A percentile compares a stretch with the other conserved stretches of the same genome.
These are phyloP conservation scores for Lanistes nyassanus DNA, from an alignment of 1,140 invertebrate species.

Conservation along the genomic window DNA sequence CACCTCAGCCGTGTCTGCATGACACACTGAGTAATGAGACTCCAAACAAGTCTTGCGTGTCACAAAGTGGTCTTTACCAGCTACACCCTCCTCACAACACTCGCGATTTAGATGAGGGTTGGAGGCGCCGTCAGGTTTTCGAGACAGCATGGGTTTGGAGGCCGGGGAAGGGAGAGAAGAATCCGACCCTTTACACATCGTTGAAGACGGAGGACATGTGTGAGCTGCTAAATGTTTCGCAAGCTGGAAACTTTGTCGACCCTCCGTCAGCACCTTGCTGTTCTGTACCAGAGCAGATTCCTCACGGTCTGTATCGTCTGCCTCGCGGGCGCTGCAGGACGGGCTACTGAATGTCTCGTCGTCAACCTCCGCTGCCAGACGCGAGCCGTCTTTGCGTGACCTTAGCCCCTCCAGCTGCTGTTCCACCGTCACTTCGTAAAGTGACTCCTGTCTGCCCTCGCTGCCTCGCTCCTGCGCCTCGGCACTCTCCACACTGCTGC, in stretches of 20 bases:
- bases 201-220: neutral
- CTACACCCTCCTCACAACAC: slow-evolving; percentile 30
- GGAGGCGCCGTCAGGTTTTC: slow-evolving; percentile 89
- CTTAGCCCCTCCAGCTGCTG: slow-evolving; percentile 52
- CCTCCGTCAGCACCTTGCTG: slow-evolving; percentile 32
- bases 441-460: slow-evolving; percentile 50
- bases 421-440: slow-evolving; percentile 64
- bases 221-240: slow-evolving; percentile 18
- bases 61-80: slow-evolving; percentile 11
- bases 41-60: neutral
- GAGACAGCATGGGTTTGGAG: slow-evolving; percentile 39
- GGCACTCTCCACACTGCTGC: slow-evolving; percentile 53
- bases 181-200: neutral
- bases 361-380: slow-evolving; percentile 47
- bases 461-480: slow-evolving; percentile 27
- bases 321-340: slow-evolving; percentile 39
- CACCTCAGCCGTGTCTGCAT: slow-evolving; percentile 7
- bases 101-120: slow-evolving; percentile 79
- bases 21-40: slow-evolving; percentile 10
- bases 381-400: slow-evolving; percentile 31
- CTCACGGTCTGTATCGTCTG: slow-evolving; percentile 31
- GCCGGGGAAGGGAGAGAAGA: slow-evolving; percentile 23
- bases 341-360: slow-evolving; percentile 61
- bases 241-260: slow-evolving; percentile 26
- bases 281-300: slow-evolving; percentile 34